These are phyloP conservation scores for Cardiocondyla obscurior DNA, from an alignment of 1,140 invertebrate genomes.

Conservation along the genomic window DNA sequence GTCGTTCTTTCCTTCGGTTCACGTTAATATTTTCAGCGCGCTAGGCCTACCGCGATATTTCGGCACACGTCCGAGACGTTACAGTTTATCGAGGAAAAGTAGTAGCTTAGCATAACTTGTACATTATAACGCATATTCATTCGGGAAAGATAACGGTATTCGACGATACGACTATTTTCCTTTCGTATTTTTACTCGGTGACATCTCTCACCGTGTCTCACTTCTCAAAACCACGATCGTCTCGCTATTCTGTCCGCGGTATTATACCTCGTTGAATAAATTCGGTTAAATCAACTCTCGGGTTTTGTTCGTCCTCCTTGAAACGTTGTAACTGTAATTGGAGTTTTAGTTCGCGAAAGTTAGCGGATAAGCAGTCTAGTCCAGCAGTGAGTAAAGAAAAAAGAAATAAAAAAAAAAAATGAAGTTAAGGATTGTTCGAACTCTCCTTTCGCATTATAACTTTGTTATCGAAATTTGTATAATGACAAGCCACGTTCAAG, in stretches of 20 bases:
- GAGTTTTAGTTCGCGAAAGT: background rate
- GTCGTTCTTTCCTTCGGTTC: background rate
- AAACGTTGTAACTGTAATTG: background rate
- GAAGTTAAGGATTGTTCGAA: background rate
- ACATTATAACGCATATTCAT: background rate
- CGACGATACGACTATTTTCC: background rate
- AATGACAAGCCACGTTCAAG: slow-evolving; percentile 3
- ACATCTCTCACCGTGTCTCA: background rate
- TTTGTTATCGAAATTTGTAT: background rate
- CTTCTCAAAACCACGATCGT: background rate
- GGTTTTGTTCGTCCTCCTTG: background rate
- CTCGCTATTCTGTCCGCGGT: background rate
- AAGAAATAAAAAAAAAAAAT: too few relatives aligned
- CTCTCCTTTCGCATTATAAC: background rate
- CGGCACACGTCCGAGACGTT: background rate
- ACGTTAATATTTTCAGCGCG: background rate
- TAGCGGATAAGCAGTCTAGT: background rate
- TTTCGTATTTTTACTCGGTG: background rate
- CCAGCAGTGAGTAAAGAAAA: background rate
- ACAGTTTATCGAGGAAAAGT: background rate
- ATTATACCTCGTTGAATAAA: slow-evolving; percentile 4
- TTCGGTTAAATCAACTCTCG: background rate
- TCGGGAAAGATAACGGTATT: background rate
- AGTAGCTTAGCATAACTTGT: background rate
- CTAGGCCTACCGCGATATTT: slow-evolving; percentile 1